Conservation (phyloP, 1,140 invertebrate species). For the Drosophila neocordata region DNA sequence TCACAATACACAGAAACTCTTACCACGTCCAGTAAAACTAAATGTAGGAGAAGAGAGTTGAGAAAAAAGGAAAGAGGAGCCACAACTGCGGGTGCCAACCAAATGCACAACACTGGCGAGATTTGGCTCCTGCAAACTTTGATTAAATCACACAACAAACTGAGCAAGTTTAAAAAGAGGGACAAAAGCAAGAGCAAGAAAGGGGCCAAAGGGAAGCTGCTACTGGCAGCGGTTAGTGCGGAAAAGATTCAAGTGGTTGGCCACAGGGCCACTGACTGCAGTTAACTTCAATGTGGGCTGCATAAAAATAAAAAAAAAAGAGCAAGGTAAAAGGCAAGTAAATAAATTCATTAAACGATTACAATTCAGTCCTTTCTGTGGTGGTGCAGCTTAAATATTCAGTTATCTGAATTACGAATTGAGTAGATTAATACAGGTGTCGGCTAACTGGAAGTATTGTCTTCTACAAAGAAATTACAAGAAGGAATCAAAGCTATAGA, state of each 20-base stretch:
- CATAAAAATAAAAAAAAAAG: too few species aligned
- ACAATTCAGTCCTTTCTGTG: constrained; percentile 39
- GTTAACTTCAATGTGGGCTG: constrained; percentile 14
- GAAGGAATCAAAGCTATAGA: too few species aligned
- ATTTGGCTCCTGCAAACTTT: constrained; percentile 73
- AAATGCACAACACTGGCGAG: constrained; percentile 52
- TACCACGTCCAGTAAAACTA: not conserved
- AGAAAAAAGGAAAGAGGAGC: not conserved
- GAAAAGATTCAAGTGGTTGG: constrained; percentile 63
- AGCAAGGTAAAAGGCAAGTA: constrained; percentile 34
- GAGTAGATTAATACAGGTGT: constrained; percentile 48
- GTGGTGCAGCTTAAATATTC: constrained; percentile 55
- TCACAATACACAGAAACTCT: constrained; percentile 67
- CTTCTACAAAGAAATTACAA: too few species aligned
- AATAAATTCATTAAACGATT: constrained; percentile 79
- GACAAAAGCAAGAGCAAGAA: not conserved
- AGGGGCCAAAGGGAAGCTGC: not conserved
- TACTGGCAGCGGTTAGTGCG: constrained; percentile 16
- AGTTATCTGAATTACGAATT: constrained; percentile 54
- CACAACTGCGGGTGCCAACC: constrained; percentile 18
- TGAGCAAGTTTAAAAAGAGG: constrained; percentile 10
- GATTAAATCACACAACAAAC: constrained; percentile 74
- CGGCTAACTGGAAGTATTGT: too few species aligned
- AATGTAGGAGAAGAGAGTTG: too few species aligned
- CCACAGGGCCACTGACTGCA: constrained; percentile 46